Conservation (phyloP, 1,140 invertebrate species). For the honey bee (Apis mellifera) region Amel_HAv3.1 CM009944.2:3173501-3174000, state of each 20-base stretch:
- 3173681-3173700: constrained; percentile 27
- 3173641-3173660: constrained; percentile 10
- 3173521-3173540: constrained; percentile 49
- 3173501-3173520: constrained; percentile 24
- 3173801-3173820: too few relatives aligned
- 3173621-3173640: too few relatives aligned
- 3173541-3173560: constrained; percentile 67
- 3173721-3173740: constrained; percentile 32
- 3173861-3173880: too few relatives aligned
- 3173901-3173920: too few relatives aligned
- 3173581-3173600: constrained; percentile 61
- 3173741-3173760: constrained; percentile 8
- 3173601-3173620: constrained; percentile 18
- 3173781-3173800: not conserved
- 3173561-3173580: constrained; percentile 69
- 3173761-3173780: constrained; percentile 31
- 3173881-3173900: too few relatives aligned
- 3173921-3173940: too few relatives aligned
- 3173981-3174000: too few relatives aligned
- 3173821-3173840: too few relatives aligned
- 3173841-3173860: too few relatives aligned
- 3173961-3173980: too few relatives aligned
- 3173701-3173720: not conserved
- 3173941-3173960: too few relatives aligned
- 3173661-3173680: not conserved